Conservation (phyloP, 2,888 invertebrate species). For the Sylvicola cinctus region DNA sequence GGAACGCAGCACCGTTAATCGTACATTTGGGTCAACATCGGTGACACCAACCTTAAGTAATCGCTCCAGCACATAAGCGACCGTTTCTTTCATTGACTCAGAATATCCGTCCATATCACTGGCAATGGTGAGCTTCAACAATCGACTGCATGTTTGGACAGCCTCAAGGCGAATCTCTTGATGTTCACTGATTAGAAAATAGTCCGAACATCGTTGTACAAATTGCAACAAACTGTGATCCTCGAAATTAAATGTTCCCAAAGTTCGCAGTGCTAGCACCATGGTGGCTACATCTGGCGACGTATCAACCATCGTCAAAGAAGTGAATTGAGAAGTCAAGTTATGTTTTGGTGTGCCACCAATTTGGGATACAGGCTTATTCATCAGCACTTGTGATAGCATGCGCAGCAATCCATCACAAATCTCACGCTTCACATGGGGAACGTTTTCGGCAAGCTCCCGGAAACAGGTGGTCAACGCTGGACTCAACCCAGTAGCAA, state of each 20-base stretch:
- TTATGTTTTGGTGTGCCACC: conserved; percentile 45
- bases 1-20: conserved; percentile 80
- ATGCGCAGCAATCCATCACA: conserved; percentile 83
- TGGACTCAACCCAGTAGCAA: conserved; percentile 76
- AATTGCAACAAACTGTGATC: conserved; percentile 81
- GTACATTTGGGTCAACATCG: conserved; percentile 85
- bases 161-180: conserved; percentile 85
- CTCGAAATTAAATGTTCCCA: conserved; percentile 82
- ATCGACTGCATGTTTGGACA: conserved; percentile 78
- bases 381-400: conserved; percentile 76
- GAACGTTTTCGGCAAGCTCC: conserved; percentile 75
- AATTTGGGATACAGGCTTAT: conserved; percentile 62
- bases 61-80: conserved; percentile 80
- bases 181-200: conserved; percentile 76
- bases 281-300: conserved; percentile 58
- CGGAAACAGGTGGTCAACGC: conserved; percentile 78
- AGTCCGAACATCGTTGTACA: conserved; percentile 79
- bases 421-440: conserved; percentile 70
- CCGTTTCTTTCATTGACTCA: conserved; percentile 68
- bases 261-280: conserved; percentile 76
- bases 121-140: conserved; percentile 65
- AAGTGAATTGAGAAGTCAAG: conserved; percentile 21
- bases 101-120: conserved; percentile 40
- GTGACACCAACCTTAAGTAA: conserved; percentile 84
- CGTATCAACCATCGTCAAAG: conserved; percentile 25